Base-by-base conservation (phyloP, 2,113 vertebrate species). In the Ciconia stormi region DNA sequence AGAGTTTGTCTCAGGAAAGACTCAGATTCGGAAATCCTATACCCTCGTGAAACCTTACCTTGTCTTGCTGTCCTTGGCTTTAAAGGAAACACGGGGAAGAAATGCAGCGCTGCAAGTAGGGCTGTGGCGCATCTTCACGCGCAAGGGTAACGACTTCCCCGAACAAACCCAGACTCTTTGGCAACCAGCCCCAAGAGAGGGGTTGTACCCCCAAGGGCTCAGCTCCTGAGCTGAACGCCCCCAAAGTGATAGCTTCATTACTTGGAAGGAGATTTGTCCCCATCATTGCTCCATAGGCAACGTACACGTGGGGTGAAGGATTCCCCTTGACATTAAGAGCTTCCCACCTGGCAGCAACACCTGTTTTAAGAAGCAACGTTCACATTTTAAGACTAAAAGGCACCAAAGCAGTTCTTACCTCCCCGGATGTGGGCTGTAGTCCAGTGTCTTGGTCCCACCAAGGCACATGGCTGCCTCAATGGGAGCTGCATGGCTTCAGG, bases 21-120 rank as follows among this genome's bases (percentile, higher is more conserved):
- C 96, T 97, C 96, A 97, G 98, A 98, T 97, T 96, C 97, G 27
- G 98, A 98, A 98, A 98, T 94, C 77, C 97, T 96, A 98, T 71
- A 98, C 97, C 85, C 72, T 53, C 1, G 6, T 97, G 98, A 98
- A 98, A 98, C 93, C 96, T 63, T 95, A 98, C 97, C 98, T 12
- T 9, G 82, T 71, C 93, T 96, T 16, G 74, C 93, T 72, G 80
- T 38, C 92, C 96, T 94, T 87, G 90, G 73, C 87, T 97, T 96
- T 81, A 92, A 97, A 95, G 92, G 95, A 97, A 94, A 94, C 92
- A 40, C 23, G 1, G 80, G 92, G 90, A 8, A 65, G 79, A 17
- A 34, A 11, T 1, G 0, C 8, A 1, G 78, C 0, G 61, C 93
- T 56, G 91, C 61, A 7, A 34, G 27, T 9, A 2, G 72, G 38